A percentile compares a stretch with the other conserved stretches of the same genome.
These are phyloP conservation scores for Gymnocheta viridis DNA, from an alignment of 2,888 invertebrate species.

Conservation along the genomic window DNA sequence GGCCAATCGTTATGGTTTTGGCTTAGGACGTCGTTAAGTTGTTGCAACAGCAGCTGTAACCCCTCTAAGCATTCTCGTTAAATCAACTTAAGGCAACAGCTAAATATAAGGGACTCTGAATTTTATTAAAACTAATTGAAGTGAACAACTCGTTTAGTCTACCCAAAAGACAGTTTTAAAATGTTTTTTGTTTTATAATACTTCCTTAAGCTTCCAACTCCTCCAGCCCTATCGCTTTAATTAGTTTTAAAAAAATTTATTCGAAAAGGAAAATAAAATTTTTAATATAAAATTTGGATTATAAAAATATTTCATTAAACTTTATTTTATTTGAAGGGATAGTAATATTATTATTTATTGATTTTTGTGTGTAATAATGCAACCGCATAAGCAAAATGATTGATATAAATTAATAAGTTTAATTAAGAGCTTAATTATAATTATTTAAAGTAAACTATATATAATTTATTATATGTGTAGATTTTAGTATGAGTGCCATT, in stretches of 20 bases:
- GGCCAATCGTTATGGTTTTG: conserved; percentile 83
- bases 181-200: not conserved
- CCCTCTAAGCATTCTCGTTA: not conserved
- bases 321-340: conserved; percentile 67
- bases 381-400: conserved; percentile 1
- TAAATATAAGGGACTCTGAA: not conserved
- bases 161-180: not conserved
- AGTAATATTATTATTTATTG: conserved; percentile 8
- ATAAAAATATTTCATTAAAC: not conserved
- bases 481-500: conserved; percentile 66
- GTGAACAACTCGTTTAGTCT: not conserved
- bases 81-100: not conserved
- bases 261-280: not conserved
- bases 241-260: conserved; percentile 33
- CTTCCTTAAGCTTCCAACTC: not conserved
- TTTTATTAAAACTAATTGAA: conserved; percentile 38
- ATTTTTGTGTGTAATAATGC: conserved; percentile 24
- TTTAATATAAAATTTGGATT: not conserved
- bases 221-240: conserved; percentile 48
- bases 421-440: conserved; percentile 12
- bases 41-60: not conserved
- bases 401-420: not conserved
- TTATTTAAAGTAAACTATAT: conserved; percentile 30
- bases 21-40: conserved; percentile 84
- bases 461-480: conserved; percentile 35